Conservation (phyloP, 2,113 vertebrate species). For the Mesocricetus auratus region DNA sequence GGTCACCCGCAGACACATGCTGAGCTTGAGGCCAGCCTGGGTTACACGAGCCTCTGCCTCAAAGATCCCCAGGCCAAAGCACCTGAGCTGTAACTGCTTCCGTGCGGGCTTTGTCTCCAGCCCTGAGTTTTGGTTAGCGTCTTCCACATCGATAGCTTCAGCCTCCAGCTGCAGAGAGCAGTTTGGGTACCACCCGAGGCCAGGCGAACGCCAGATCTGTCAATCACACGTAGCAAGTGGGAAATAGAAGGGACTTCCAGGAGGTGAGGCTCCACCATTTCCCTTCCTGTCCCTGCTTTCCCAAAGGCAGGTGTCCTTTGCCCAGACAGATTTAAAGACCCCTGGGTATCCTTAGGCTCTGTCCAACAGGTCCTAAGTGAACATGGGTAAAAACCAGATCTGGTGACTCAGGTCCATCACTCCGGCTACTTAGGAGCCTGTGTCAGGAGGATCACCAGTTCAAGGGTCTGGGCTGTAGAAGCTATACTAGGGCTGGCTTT, state of each 20-base stretch:
- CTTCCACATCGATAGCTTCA: background rate
- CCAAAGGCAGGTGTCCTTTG: background rate
- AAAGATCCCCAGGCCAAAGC: background rate
- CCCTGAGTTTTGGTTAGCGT: no score
- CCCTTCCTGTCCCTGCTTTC: background rate
- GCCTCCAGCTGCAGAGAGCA: background rate
- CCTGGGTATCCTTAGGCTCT: constrained; percentile 70
- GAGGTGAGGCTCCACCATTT: background rate
- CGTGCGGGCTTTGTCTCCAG: background rate
- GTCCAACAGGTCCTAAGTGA: constrained; percentile 74
- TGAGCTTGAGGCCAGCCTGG: background rate
- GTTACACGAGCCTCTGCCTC: background rate
- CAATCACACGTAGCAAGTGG: background rate
- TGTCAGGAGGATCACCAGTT: background rate
- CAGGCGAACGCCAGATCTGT: background rate
- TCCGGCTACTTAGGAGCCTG: background rate
- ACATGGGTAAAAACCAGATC: constrained; percentile 64
- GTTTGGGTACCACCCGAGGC: background rate
- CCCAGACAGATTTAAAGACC: constrained; percentile 74
- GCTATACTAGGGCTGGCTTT: background rate
- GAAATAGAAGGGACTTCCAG: background rate
- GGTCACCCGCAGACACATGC: background rate
- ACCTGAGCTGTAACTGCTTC: background rate
- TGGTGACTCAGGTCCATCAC: background rate
- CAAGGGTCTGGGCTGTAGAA: background rate